These are phyloP conservation scores for human DNA, from an alignment of 2,113 vertebrate species.

Conservation along the genomic window DNA sequence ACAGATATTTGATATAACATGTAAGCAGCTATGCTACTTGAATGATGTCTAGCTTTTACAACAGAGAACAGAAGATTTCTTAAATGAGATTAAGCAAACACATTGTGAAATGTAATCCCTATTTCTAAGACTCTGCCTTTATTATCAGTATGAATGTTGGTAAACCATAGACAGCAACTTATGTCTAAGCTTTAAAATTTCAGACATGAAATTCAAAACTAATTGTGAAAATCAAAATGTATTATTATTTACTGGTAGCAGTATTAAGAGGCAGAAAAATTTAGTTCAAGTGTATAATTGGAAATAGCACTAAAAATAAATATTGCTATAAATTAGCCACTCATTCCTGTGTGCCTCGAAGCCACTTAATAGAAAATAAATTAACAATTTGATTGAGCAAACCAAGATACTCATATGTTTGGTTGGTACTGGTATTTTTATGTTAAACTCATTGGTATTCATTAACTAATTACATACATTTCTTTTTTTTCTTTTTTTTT, in stretches of 20 bases:
- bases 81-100: not conserved
- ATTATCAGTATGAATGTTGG: not conserved
- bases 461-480: too few relatives aligned
- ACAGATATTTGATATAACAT: not conserved
- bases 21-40: not conserved
- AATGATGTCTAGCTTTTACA: not conserved
- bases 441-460: not conserved
- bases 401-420: not conserved
- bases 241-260: not conserved
- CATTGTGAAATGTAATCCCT: not conserved
- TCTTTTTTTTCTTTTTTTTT: too few relatives aligned
- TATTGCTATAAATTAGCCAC: not conserved
- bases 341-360: not conserved
- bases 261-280: not conserved
- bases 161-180: not conserved
- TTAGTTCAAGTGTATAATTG: not conserved
- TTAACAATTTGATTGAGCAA: not conserved
- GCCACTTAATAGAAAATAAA: constrained; percentile 25
- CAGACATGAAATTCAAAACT: not conserved
- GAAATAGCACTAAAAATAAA: not conserved
- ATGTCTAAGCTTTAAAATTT: not conserved
- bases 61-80: not conserved
- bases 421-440: not conserved
- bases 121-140: not conserved
- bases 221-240: not conserved